Conservation (phyloP, 2,888 invertebrate species). For the Dinocampus coccinellae region DNA sequence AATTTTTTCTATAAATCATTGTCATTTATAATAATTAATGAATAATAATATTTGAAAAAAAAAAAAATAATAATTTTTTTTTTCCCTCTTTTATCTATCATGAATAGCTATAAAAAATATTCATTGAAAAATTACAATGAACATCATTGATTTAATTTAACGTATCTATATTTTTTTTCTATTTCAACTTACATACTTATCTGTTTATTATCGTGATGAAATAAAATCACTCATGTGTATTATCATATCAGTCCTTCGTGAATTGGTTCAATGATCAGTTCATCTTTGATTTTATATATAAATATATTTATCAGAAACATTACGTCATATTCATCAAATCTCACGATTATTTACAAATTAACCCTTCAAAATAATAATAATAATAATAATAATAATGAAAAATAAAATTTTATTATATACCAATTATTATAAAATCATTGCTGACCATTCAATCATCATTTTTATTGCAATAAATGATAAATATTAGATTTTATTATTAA, state of each 20-base stretch:
- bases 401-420: neutral
- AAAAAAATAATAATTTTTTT: too few relatives aligned
- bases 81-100: too few relatives aligned
- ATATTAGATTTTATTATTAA: too few relatives aligned
- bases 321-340: too few relatives aligned
- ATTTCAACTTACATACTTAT: neutral
- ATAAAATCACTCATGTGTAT: neutral
- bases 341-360: too few relatives aligned
- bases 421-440: neutral
- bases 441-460: neutral
- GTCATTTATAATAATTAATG: too few relatives aligned
- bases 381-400: too few relatives aligned
- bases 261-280: neutral
- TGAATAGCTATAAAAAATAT: neutral
- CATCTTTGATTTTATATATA: neutral
- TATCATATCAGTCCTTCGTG: neutral
- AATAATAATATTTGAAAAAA: too few relatives aligned
- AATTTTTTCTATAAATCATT: too few relatives aligned
- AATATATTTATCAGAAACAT: too few relatives aligned
- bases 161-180: neutral
- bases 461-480: conserved; percentile 20
- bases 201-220: neutral
- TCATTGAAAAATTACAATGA: neutral
- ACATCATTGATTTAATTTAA: neutral
- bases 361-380: too few relatives aligned